Base-by-base conservation (phyloP, 2,888 invertebrate genomes). In the Dicyrtoma fusca region DNA sequence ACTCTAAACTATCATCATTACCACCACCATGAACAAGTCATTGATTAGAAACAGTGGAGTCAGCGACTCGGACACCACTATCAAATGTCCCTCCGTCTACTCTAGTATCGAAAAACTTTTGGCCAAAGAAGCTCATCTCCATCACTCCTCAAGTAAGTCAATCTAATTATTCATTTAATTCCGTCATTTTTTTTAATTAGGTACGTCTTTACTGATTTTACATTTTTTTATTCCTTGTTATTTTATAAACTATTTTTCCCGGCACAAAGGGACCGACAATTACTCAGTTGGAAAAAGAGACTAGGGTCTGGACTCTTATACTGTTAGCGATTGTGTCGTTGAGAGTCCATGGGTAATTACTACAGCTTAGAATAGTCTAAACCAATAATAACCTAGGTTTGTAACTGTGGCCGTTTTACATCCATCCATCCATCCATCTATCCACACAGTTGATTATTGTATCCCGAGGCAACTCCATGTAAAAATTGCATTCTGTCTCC, bases 21-120 rank as follows among this genome's bases (percentile, higher is more conserved):
- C 8, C 34, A 34, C 19, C 45, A 53, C 53, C 14, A 66, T 66
- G 66, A 66, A 49, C 25, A 66, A 51, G 42, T 66, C 66, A 42
- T 42, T 66, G 34, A 66, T 66, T 51, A 25, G 66, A 53, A 53
- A 51, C 49, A 53, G 53, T 66, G 66, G 66, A 49, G 64, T 44
- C 21, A 59, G 59, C 34, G 34, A 19, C 34, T 21, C 45, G 23
- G 44, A 25, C 5, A 59, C 13, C 23, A 66, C 10, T 25, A 69
- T 61, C 63, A 73, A 66, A 49, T 72, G 74, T 71, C 72, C 73
- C n/a, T 78, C 78, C 1, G 76, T 80, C n/a, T 79, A 80, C 66
- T 79, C 80, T n/a, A 80, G 80, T 64, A 80, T 80, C 74, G 80
- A 80, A 55, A 80, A 79, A 74, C 69, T 80, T 11, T 63, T 80